A percentile compares a stretch with the other conserved stretches of the same genome.
Evolutionary conservation across 2,888 invertebrate species (phyloP).

Genomic region (Entomobrya multifasciata): DNA sequence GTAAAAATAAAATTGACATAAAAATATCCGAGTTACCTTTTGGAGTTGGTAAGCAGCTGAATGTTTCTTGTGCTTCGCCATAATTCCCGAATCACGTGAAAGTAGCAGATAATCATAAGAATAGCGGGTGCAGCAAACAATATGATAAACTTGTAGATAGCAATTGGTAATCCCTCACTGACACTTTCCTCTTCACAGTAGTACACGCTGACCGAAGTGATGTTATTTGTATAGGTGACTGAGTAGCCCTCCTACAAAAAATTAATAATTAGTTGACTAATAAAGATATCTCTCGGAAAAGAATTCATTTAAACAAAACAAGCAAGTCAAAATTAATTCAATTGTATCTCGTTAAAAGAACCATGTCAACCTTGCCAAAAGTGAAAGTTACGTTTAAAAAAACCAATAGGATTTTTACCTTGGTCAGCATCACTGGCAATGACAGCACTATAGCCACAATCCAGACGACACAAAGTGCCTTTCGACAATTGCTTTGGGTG

Average conservation of each 20-base stretch:
- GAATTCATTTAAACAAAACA: too few species aligned
- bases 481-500: slow-evolving; percentile 82
- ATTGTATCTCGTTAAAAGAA: not conserved
- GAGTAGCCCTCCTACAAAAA: slow-evolving; percentile 77
- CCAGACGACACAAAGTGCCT: slow-evolving; percentile 82
- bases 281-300: too few species aligned
- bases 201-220: slow-evolving; percentile 80
- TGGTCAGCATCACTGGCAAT: slow-evolving; percentile 82
- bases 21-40: too few species aligned
- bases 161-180: slow-evolving; percentile 80
- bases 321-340: slow-evolving; percentile 5
- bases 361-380: not conserved
- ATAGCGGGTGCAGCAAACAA: slow-evolving; percentile 81
- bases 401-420: slow-evolving; percentile 80
- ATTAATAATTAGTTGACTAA: not conserved
- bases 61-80: slow-evolving; percentile 82
- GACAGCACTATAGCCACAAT: slow-evolving; percentile 81
- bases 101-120: slow-evolving; percentile 81
- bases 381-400: not conserved
- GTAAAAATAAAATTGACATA: too few species aligned
- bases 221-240: slow-evolving; percentile 80
- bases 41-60: slow-evolving; percentile 81
- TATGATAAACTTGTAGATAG: slow-evolving; percentile 81
- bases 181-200: slow-evolving; percentile 80
- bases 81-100: slow-evolving; percentile 81